Base-by-base conservation (phyloP, 2,888 invertebrate genomes). In the Acrobasis consociella region DNA sequence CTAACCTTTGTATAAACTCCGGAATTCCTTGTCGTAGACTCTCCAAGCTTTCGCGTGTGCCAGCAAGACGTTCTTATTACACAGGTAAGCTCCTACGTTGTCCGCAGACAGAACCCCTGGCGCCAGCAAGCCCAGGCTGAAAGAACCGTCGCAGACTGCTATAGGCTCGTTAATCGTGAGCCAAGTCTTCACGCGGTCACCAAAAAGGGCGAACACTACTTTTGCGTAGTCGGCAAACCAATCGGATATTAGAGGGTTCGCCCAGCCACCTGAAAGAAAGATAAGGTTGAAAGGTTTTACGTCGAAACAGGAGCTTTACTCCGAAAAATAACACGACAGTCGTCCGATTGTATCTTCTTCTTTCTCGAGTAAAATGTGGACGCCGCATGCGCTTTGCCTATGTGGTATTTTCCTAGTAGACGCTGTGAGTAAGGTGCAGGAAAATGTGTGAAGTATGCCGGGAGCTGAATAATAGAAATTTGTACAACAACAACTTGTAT, bases 11-110 rank as follows among this genome's bases (percentile, higher is more conserved):
- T 93, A 91, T 3, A 68, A 72, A 0, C 77, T 62, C 66, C 89
- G 86, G 71, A 93, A 95, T 55, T 93, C 83, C 9, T 85, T 73
- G n/a, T 94, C 87, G 70, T 76, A 94, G 72, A 94, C 83, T 68
- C 93, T 92, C 67, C 93, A 94, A 1, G 91, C 93, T 69, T 86
- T 91, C 0, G 94, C 94, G 73, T 95, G 95, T 0, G 95, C 93
- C 62, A 93, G 74, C 16, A 95, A 74, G 39, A 93, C 71, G 64
- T 94, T 89, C 69, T 94, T 94, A 1, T 87, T 90, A 60, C 94
- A 94, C 10, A 91, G 65, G 31, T 55, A 62, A 10, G 49, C 37
- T 13, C 55, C 61, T 5, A 62, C 37, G 10, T 62, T 11, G 13
- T 62, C 16, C 9, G 16, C 37, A 2, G 46, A 8, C 3, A 74